Base-by-base conservation (phyloP, 2,797 vertebrate genomes). In the Steatocranus sp. region DNA sequence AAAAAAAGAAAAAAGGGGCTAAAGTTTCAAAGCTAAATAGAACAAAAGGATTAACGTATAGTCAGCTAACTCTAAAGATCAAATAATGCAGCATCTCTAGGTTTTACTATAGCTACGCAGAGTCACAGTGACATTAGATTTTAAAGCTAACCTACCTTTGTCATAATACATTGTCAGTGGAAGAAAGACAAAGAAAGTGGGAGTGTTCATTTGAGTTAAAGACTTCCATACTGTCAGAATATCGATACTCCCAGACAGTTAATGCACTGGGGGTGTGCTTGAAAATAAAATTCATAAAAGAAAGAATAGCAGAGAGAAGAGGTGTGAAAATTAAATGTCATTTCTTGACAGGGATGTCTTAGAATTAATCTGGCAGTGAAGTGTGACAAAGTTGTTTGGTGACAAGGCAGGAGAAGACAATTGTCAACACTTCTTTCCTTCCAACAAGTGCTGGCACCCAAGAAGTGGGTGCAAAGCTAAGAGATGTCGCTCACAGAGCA, bases 321-420 rank as follows among this genome's bases (percentile, higher is more conserved):
- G 91, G 94, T 94, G 94, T 93, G 94, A 93, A 96, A 96, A 96
- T 96, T 91, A 95, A 95, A 96, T 95, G 95, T 95, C 93, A 95
- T 94, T 93, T 94, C 90, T 94, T 94, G 95, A 96, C 95, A 95
- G 94, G 87, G 83, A 89, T 91, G 93, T 94, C 91, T 93, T 92
- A 95, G 95, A 95, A 95, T 94, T 94, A 94, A 93, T 93, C 91
- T 93, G 95, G 93, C 94, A 91, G 91, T 95, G 93, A 96, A 94
- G 94, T 96, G 95, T 95, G 94, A 96, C 95, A 95, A 91, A 92
- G 94, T 95, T 95, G 92, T 94, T 95, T 92, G 84, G 93, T 95
- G 96, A 96, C 94, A 95, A 95, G 93, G 89, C 91, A 94, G 91
- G 89, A 93, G 93, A 93, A 94, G 93, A 93, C 94, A 94, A 94